phyloP scores from a whole-genome alignment of 2,888 invertebrate species.

The Vanessa cardui region DNA sequence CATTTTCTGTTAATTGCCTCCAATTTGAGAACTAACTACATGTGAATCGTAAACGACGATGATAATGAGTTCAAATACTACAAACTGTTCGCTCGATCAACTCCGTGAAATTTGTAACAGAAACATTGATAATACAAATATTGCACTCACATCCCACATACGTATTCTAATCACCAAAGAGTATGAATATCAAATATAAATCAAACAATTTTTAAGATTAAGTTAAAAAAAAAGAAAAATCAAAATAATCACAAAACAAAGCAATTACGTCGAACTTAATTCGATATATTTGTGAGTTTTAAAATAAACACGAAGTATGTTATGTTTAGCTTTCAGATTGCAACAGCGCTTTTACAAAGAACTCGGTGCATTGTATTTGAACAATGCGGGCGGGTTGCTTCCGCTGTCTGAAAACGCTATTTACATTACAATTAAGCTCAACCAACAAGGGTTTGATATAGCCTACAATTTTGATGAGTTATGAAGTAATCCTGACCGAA shows the following conservation, averaged over 20 bases:
- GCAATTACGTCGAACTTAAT: neutral
- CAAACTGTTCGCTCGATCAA: too few relatives aligned
- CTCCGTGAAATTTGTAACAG: too few relatives aligned
- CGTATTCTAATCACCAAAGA: too few relatives aligned
- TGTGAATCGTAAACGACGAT: too few relatives aligned
- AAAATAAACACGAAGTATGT: constrained; percentile 11
- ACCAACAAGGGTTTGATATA: constrained; percentile 18
- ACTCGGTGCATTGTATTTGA: constrained; percentile 19
- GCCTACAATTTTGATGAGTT: constrained; percentile 12
- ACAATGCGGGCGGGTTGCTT: constrained; percentile 28
- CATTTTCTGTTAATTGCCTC: too few relatives aligned
- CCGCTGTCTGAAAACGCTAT: constrained; percentile 27
- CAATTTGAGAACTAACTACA: too few relatives aligned
- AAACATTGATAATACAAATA: too few relatives aligned
- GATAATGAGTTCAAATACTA: too few relatives aligned
- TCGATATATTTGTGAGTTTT: neutral
- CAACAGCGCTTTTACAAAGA: constrained; percentile 22
- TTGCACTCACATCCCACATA: too few relatives aligned
- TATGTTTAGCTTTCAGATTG: constrained; percentile 19
- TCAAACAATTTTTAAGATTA: neutral
- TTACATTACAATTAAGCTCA: constrained; percentile 31
- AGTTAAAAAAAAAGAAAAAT: neutral
- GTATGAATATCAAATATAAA: too few relatives aligned
- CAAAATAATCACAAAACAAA: neutral
- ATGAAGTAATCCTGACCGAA: too few relatives aligned